Evolutionary conservation across 2,888 invertebrate genomes (phyloP).

Genomic region (Oxycera nigricornis): DNA sequence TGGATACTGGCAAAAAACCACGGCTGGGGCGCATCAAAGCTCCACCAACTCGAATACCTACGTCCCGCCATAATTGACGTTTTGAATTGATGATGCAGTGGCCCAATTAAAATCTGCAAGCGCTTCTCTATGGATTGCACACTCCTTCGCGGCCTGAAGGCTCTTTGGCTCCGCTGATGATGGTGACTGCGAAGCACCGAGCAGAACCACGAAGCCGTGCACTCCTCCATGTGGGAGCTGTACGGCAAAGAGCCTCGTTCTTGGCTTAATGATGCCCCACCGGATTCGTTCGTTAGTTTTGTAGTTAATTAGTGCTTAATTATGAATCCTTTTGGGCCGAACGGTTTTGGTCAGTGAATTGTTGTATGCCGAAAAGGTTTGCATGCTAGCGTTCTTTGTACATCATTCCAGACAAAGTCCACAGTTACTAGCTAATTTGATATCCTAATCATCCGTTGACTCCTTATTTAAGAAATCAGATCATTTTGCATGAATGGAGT

Average conservation of each 20-base stretch:
- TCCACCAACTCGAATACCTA: constrained; percentile 26
- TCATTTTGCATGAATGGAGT: too few relatives aligned
- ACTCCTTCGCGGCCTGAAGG: constrained; percentile 32
- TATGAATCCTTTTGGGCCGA: neutral
- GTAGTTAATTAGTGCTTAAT: constrained; percentile 34
- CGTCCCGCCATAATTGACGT: constrained; percentile 47
- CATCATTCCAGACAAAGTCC: too few relatives aligned
- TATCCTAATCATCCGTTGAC: too few relatives aligned
- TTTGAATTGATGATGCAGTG: constrained; percentile 48
- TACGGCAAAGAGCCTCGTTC: neutral
- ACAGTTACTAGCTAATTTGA: too few relatives aligned
- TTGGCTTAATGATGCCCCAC: constrained; percentile 33
- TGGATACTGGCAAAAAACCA: constrained; percentile 28
- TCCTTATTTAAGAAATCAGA: too few relatives aligned
- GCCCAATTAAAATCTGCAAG: constrained; percentile 46
- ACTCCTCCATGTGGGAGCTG: constrained; percentile 3
- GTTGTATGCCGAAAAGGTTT: too few relatives aligned
- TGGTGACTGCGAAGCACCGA: neutral
- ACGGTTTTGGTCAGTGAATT: neutral
- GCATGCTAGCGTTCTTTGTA: too few relatives aligned
- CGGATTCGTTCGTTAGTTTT: constrained; percentile 25
- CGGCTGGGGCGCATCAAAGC: constrained; percentile 33
- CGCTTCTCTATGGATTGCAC: constrained; percentile 38
- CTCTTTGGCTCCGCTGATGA: neutral
- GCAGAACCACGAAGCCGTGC: neutral